A percentile compares a stretch with the other conserved stretches of the same genome.
Conservation (phyloP, 1,140 invertebrate species). For the Phymorhynchus buccinoides region DNA sequence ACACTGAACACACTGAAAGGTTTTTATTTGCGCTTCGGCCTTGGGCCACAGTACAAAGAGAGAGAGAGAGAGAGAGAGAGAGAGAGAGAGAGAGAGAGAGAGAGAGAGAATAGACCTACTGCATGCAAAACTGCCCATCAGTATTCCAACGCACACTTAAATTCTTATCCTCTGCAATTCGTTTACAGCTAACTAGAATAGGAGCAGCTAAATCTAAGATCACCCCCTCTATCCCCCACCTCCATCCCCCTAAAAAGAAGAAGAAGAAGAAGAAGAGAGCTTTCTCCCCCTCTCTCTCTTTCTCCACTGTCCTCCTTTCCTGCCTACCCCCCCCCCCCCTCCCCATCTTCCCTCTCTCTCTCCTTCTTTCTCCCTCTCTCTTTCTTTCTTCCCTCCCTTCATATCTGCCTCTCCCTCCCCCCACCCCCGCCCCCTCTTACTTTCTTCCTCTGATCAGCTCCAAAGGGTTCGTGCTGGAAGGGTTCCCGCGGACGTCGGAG, state of each 20-base stretch:
- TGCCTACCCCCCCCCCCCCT: background rate
- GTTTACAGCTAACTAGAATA: too few species aligned
- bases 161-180: too few species aligned
- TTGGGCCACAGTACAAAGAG: background rate
- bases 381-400: background rate
- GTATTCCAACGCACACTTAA: too few species aligned
- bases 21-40: too few species aligned
- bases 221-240: background rate
- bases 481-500: slow-evolving; percentile 70
- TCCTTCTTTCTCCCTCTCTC: background rate
- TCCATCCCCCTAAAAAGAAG: background rate
- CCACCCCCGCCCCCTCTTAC: too few species aligned
- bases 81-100: slow-evolving; percentile 26
- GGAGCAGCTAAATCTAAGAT: background rate
- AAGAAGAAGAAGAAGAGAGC: too few species aligned
- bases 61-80: slow-evolving; percentile 31
- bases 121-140: too few species aligned
- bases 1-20: too few species aligned
- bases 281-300: background rate
- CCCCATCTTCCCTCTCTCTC: background rate
- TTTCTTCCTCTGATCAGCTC: slow-evolving; percentile 50
- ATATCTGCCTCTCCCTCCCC: background rate
- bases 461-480: slow-evolving; percentile 73
- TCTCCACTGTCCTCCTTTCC: background rate
- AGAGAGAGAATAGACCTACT: slow-evolving; percentile 27